phyloP scores from a whole-genome alignment of 2,797 vertebrate species.

The Etheostoma nigrum region DNA sequence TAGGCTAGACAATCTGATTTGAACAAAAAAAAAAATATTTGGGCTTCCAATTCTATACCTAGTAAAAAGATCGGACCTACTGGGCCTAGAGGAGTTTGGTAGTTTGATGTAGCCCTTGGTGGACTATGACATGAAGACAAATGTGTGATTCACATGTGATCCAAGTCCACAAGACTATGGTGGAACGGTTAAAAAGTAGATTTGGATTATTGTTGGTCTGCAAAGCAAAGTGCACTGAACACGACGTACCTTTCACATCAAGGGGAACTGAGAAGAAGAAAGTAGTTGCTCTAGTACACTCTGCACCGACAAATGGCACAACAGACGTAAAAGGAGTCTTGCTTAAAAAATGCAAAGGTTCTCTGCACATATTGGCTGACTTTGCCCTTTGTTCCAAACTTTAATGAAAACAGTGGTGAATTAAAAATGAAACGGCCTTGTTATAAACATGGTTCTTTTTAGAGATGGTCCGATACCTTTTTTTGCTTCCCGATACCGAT shows the following conservation, averaged over 20 bases:
- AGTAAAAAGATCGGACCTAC: neutral
- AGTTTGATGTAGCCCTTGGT: conserved; percentile 18
- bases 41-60: neutral
- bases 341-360: neutral
- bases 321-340: neutral
- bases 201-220: conserved; percentile 7
- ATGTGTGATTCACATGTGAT: conserved; percentile 36
- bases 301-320: neutral
- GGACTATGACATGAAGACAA: conserved; percentile 1
- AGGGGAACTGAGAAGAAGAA: conserved; percentile 3
- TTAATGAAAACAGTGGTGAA: neutral
- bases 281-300: conserved; percentile 12
- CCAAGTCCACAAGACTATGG: conserved; percentile 16
- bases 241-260: conserved; percentile 18
- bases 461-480: too few relatives aligned
- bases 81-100: conserved; percentile 25
- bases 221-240: conserved; percentile 50
- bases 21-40: neutral
- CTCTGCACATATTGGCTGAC: neutral
- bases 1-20: neutral
- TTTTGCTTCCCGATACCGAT: too few relatives aligned
- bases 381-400: neutral
- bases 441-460: neutral
- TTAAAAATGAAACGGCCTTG: conserved; percentile 8
- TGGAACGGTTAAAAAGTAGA: conserved; percentile 12